phyloP scores from a whole-genome alignment of 64 coral and sea anemone genomes.

The Platygyra sinensis region DNA sequence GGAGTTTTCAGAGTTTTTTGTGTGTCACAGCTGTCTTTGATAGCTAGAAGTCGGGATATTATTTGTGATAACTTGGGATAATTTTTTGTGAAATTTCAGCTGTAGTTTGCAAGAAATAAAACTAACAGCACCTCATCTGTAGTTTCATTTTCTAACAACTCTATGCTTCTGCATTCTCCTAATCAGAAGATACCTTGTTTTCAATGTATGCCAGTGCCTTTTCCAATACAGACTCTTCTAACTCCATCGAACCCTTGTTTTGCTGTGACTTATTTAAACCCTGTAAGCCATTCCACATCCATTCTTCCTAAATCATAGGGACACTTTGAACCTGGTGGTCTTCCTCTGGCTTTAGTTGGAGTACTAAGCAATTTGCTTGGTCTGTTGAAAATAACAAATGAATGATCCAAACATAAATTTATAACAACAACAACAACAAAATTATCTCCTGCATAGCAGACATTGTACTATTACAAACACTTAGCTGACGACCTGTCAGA shows the following conservation, averaged over 20 bases:
- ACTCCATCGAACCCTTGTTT: conserved; percentile 76
- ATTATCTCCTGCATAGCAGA: background rate
- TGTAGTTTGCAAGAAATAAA: too few relatives aligned
- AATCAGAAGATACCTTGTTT: conserved; percentile 69
- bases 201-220: conserved; percentile 92
- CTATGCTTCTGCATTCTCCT: background rate
- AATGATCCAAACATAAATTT: too few relatives aligned
- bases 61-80: too few relatives aligned
- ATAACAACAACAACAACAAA: too few relatives aligned
- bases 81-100: too few relatives aligned
- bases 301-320: conserved; percentile 76
- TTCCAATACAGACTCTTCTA: conserved; percentile 82
- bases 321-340: conserved; percentile 45
- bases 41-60: too few relatives aligned
- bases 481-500: background rate
- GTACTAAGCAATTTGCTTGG: conserved; percentile 66
- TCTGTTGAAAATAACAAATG: conserved; percentile 20
- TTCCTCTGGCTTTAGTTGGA: conserved; percentile 68
- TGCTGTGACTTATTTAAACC: conserved; percentile 80
- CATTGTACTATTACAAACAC: background rate
- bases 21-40: too few relatives aligned
- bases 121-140: too few relatives aligned
- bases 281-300: conserved; percentile 92
- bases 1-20: too few relatives aligned
- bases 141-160: too few relatives aligned